Evolutionary conservation across 2,888 invertebrate species (phyloP).

Genomic region (Eledona agricola): DNA sequence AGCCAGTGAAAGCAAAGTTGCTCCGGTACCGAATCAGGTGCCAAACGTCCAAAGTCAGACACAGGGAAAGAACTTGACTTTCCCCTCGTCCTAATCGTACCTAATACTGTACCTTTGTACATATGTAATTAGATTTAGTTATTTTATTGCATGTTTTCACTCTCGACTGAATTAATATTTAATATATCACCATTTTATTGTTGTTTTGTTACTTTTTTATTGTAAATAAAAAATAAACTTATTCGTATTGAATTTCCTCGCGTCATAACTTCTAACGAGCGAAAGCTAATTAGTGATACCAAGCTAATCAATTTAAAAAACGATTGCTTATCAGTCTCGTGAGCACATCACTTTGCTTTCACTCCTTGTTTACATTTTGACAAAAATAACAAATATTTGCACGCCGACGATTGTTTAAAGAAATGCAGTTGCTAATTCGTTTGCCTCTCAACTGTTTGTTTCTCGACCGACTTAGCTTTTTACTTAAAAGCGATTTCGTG

Average conservation of each 20-base stretch:
- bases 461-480: no score
- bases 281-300: constrained; percentile 25
- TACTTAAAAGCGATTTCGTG: no score
- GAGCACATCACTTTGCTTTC: constrained; percentile 15
- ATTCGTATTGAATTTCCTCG: constrained; percentile 8
- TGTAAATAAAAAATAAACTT: constrained; percentile 30
- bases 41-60: constrained; percentile 33
- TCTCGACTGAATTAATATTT: constrained; percentile 45
- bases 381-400: no score
- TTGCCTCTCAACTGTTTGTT: no score
- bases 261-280: constrained; percentile 6
- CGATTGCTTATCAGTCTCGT: constrained; percentile 14
- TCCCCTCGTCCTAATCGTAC: constrained; percentile 26
- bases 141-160: constrained; percentile 40
- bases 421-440: no score
- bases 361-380: constrained; percentile 11
- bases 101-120: constrained; percentile 41
- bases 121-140: constrained; percentile 45
- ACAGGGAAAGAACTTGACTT: constrained; percentile 25
- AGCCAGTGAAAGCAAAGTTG: constrained; percentile 26
- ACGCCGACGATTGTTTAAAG: no score
- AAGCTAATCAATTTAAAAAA: constrained; percentile 27
- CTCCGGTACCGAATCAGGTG: constrained; percentile 39
- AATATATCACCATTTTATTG: constrained; percentile 28
- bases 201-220: constrained; percentile 31